Evolutionary conservation across 2,113 vertebrate species (phyloP).

Genomic region (Camarhynchus parvulus): DNA sequence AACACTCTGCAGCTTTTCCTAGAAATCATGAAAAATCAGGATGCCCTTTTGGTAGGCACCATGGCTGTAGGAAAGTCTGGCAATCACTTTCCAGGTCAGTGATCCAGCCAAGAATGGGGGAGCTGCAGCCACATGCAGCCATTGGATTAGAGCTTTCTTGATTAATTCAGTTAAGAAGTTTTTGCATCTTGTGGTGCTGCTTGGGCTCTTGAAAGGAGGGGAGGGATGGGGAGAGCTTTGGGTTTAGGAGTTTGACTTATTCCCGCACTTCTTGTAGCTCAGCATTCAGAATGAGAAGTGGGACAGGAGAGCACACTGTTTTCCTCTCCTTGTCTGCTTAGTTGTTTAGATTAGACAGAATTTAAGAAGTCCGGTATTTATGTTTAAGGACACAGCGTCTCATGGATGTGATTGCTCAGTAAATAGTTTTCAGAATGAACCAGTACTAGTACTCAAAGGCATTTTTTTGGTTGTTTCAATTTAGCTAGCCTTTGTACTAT

Average conservation of each 20-base stretch:
- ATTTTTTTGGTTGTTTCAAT: not conserved
- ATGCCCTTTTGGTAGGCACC: not conserved
- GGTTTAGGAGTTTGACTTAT: not conserved
- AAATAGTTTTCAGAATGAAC: not conserved
- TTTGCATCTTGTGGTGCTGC: not conserved
- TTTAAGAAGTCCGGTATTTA: not conserved
- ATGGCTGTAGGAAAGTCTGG: not conserved
- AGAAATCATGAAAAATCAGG: not conserved
- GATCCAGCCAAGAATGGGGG: not conserved
- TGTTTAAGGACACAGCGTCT: not conserved
- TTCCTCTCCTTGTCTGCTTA: not conserved
- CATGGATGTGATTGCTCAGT: not conserved
- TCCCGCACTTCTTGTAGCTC: not conserved
- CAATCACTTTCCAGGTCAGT: not conserved
- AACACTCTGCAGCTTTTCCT: not conserved
- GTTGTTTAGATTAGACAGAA: not conserved
- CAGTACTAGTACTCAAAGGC: not conserved
- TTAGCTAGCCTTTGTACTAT: not conserved
- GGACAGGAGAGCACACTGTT: not conserved
- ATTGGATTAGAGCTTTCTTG: not conserved
- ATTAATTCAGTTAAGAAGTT: slow-evolving; percentile 1
- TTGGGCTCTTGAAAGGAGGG: not conserved
- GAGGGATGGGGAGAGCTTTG: not conserved
- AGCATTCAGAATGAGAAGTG: not conserved
- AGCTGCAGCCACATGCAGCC: not conserved